Evolutionary conservation across 2,888 invertebrate genomes (phyloP).

Genomic region (Drosophila formosana): DNA sequence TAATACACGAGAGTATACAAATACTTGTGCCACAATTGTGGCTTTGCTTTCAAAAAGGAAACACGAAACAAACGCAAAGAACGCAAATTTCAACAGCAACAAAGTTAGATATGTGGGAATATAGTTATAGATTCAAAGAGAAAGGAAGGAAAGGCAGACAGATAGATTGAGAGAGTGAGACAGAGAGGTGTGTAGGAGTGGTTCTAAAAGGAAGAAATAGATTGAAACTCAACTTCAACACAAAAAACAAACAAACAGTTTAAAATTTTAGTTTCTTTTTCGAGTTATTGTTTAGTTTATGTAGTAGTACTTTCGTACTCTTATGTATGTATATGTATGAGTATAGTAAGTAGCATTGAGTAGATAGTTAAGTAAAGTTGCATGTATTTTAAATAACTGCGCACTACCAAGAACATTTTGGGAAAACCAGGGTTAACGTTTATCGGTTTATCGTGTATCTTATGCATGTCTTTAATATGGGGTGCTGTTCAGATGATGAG

Average conservation of each 20-base stretch:
- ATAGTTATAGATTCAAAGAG: conserved; percentile 14
- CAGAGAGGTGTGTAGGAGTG: conserved; percentile 7
- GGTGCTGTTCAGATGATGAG: conserved; percentile 38
- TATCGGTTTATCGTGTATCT: conserved; percentile 38
- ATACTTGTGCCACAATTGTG: conserved; percentile 50
- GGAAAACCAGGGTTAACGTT: conserved; percentile 22
- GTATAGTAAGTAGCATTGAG: conserved; percentile 47
- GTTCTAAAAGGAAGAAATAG: conserved; percentile 22
- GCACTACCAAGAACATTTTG: conserved; percentile 41
- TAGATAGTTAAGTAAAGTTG: conserved; percentile 38
- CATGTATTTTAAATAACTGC: conserved; percentile 30
- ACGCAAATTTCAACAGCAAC: conserved; percentile 57
- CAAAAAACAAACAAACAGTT: conserved; percentile 52
- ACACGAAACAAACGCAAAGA: conserved; percentile 50
- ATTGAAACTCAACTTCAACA: conserved; percentile 46
- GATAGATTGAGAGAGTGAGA: background rate
- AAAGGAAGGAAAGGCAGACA: conserved; percentile 3
- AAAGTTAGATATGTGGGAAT: conserved; percentile 35
- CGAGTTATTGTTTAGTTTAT: conserved; percentile 29
- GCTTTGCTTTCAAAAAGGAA: conserved; percentile 41
- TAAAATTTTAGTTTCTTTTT: conserved; percentile 28
- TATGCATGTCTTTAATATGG: conserved; percentile 41
- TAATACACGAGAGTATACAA: conserved; percentile 43
- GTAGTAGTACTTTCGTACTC: conserved; percentile 6
- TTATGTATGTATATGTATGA: conserved; percentile 31